phyloP scores from a whole-genome alignment of 2,113 vertebrate genomes.

The Hemichromis elongatus region DNA sequence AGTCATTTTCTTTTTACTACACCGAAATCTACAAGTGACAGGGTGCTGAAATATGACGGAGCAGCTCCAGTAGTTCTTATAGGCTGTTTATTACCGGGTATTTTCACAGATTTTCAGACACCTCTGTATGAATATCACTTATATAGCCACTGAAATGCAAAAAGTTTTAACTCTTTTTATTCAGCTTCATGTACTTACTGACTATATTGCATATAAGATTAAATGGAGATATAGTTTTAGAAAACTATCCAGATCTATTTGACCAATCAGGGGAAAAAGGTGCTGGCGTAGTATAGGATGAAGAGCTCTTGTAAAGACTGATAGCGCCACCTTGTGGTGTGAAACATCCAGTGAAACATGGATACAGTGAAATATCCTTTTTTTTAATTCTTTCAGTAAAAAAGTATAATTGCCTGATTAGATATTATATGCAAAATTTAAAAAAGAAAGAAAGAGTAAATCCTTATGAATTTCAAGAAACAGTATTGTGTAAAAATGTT shows the following conservation, averaged over 20 bases:
- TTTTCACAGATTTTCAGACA: conserved; percentile 4
- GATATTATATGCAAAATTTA: not conserved
- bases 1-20: conserved; percentile 31
- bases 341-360: not conserved
- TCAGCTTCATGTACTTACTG: not conserved
- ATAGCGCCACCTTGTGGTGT: conserved; percentile 53
- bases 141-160: not conserved
- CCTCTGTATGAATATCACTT: not conserved
- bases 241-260: not conserved
- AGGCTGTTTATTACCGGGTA: conserved; percentile 11
- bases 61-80: not conserved
- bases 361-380: not conserved
- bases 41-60: conserved; percentile 11
- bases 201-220: not conserved
- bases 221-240: not conserved
- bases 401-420: not conserved
- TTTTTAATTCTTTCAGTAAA: not conserved
- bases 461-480: not conserved
- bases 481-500: not conserved
- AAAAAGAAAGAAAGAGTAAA: not conserved
- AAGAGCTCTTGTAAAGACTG: not conserved
- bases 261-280: not conserved
- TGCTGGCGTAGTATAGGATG: not conserved
- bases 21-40: conserved; percentile 32
- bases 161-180: not conserved